These are phyloP conservation scores for Gobius niger DNA, from an alignment of 2,113 vertebrate species.

Conservation along the genomic window DNA sequence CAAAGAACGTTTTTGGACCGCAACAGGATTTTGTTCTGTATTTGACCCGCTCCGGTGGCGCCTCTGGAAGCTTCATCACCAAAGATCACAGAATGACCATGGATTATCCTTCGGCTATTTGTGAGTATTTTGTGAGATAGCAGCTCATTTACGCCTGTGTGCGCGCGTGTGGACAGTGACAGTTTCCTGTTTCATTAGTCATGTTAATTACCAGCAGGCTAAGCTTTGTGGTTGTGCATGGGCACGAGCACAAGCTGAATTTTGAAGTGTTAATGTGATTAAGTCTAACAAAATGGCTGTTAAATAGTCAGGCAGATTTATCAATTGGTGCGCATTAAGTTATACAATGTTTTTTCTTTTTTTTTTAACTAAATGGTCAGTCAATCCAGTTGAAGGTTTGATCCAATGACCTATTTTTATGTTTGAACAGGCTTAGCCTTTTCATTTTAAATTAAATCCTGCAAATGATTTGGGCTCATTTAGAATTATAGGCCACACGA, in stretches of 20 bases:
- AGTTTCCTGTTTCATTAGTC: constrained; percentile 69
- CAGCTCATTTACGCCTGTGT: constrained; percentile 15
- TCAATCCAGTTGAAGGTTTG: not conserved
- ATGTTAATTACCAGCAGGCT: constrained; percentile 57
- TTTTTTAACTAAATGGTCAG: not conserved
- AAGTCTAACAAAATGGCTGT: not conserved
- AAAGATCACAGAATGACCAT: constrained; percentile 48
- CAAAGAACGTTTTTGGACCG: constrained; percentile 31
- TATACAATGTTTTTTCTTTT: not conserved
- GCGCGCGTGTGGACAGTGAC: constrained; percentile 49
- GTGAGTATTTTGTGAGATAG: constrained; percentile 61
- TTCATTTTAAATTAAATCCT: too few relatives aligned
- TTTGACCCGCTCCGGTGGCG: constrained; percentile 26
- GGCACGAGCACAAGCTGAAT: constrained; percentile 27
- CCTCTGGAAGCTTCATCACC: constrained; percentile 23
- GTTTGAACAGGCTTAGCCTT: too few relatives aligned
- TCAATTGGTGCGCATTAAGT: not conserved
- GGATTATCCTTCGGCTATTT: constrained; percentile 67
- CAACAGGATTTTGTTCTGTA: constrained; percentile 37
- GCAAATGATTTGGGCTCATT: too few relatives aligned
- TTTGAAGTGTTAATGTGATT: not conserved
- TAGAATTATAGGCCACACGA: too few relatives aligned
- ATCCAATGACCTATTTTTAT: too few relatives aligned
- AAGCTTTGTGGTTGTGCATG: constrained; percentile 9
- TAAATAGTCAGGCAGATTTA: not conserved